Conservation (phyloP, 2,113 vertebrate species). For the Martes martes region DNA sequence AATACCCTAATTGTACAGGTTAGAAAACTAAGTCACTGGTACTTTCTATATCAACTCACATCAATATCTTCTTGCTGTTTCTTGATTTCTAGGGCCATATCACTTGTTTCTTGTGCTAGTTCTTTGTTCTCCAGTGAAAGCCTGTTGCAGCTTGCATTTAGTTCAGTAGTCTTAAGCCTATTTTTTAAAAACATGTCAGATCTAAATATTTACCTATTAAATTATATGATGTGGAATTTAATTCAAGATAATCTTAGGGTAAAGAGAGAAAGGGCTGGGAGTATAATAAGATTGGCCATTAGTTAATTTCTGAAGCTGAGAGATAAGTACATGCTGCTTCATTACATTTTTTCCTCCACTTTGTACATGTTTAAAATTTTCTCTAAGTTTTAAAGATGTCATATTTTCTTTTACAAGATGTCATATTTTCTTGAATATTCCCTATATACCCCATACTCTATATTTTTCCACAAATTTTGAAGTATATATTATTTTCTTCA, state of each 20-base stretch:
- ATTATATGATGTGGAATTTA: conserved; percentile 7
- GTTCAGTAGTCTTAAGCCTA: conserved; percentile 85
- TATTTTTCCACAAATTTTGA: conserved; percentile 26
- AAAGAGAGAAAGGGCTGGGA: neutral
- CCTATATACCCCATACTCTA: neutral
- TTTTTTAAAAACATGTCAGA: conserved; percentile 57
- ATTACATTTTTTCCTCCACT: neutral
- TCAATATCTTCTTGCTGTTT: conserved; percentile 82
- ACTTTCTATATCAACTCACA: conserved; percentile 78
- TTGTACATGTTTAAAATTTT: conserved; percentile 27
- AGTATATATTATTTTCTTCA: neutral
- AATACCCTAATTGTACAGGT: neutral
- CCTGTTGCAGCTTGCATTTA: conserved; percentile 79
- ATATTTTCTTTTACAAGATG: conserved; percentile 39
- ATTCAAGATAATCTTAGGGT: conserved; percentile 43
- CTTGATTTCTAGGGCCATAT: conserved; percentile 75
- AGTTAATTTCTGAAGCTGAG: conserved; percentile 6
- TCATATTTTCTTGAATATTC: neutral
- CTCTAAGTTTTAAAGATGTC: conserved; percentile 13
- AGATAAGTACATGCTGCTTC: neutral
- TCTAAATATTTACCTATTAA: conserved; percentile 36
- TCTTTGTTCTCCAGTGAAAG: conserved; percentile 86
- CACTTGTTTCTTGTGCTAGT: conserved; percentile 79
- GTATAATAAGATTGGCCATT: neutral
- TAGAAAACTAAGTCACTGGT: conserved; percentile 41